These are phyloP conservation scores for Drosophila helvetica DNA, from an alignment of 2,888 invertebrate species.

Conservation along the genomic window DNA sequence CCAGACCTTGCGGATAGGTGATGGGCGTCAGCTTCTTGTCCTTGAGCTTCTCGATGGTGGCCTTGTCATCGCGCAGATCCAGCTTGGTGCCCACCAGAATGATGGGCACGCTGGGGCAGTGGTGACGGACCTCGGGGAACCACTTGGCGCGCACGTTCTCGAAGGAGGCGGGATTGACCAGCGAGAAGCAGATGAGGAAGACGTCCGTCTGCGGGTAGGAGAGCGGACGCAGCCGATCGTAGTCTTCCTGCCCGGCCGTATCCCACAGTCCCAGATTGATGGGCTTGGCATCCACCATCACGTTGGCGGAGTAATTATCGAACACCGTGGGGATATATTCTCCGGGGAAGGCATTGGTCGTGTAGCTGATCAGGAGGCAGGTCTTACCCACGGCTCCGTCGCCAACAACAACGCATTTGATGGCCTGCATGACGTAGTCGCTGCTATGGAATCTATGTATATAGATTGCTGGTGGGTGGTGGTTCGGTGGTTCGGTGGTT, in stretches of 20 bases:
- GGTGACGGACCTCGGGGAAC: constrained; percentile 83
- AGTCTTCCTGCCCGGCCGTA: constrained; percentile 83
- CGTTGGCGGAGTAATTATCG: constrained; percentile 83
- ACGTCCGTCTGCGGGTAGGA: constrained; percentile 83
- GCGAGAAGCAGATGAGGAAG: constrained; percentile 82
- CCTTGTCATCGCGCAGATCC: constrained; percentile 82
- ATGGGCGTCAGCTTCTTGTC: constrained; percentile 83
- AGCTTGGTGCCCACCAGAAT: constrained; percentile 82
- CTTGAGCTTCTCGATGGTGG: constrained; percentile 82
- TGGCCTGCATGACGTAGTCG: constrained; percentile 81
- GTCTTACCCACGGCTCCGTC: constrained; percentile 83
- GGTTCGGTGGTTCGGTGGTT: constrained; percentile 4
- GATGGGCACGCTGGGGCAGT: constrained; percentile 82
- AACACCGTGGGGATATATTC: constrained; percentile 83
- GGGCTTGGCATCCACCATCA: constrained; percentile 83
- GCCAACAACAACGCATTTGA: constrained; percentile 83
- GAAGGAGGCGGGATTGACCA: constrained; percentile 83
- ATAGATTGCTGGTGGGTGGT: constrained; percentile 10
- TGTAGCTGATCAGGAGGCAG: constrained; percentile 83
- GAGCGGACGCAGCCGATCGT: constrained; percentile 81
- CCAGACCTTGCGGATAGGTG: constrained; percentile 82
- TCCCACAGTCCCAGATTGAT: constrained; percentile 83
- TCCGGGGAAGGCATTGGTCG: constrained; percentile 83
- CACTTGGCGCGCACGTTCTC: constrained; percentile 83
- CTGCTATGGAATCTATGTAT: constrained; percentile 37